A percentile compares a stretch with the other conserved stretches of the same genome.
These are phyloP conservation scores for Pegoplata infirma DNA, from an alignment of 2,888 invertebrate genomes.

Conservation along the genomic window DNA sequence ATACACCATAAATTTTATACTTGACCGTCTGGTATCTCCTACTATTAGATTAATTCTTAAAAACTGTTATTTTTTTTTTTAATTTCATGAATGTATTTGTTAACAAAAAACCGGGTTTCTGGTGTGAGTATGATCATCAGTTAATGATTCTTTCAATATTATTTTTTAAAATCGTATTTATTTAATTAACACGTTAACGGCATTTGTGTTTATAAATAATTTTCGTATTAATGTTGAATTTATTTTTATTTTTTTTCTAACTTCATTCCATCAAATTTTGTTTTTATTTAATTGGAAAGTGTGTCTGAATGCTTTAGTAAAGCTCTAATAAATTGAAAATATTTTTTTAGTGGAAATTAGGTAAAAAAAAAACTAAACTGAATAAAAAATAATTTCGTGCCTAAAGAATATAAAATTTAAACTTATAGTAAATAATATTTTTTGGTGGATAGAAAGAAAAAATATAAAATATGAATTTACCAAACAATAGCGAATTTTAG, in stretches of 20 bases:
- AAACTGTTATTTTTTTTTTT: neutral
- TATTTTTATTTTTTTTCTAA: no score
- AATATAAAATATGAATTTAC: no score
- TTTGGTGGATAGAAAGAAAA: no score
- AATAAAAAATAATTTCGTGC: neutral
- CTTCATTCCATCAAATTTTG: no score
- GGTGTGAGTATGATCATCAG: neutral
- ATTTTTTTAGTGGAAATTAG: neutral
- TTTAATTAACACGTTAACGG: constrained; percentile 31
- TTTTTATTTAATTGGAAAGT: constrained; percentile 44
- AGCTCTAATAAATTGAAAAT: constrained; percentile 53
- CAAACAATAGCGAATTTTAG: no score
- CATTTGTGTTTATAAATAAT: neutral
- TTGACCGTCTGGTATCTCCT: neutral
- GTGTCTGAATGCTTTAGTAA: constrained; percentile 46
- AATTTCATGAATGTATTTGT: neutral
- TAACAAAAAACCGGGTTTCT: neutral
- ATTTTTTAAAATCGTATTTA: neutral
- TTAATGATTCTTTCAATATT: neutral
- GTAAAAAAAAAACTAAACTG: no score
- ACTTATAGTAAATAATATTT: no score
- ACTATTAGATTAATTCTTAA: neutral
- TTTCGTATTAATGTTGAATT: no score
- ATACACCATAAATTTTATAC: no score
- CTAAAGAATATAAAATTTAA: no score